Conservation (phyloP, 2,888 invertebrate genomes). For the Drosophila rellima region DNA sequence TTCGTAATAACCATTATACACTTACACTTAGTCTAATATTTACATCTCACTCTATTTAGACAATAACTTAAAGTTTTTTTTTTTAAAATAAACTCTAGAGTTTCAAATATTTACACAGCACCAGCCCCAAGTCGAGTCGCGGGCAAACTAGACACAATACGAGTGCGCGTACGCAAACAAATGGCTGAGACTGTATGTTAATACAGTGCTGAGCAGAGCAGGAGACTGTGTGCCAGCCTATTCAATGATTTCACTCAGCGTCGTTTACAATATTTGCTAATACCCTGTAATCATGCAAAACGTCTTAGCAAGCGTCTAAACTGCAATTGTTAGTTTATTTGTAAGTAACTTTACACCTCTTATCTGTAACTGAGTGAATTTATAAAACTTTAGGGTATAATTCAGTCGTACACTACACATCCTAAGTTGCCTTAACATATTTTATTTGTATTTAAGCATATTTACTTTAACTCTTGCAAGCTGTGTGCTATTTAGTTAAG, state of each 20-base stretch:
- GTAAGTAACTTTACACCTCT: neutral
- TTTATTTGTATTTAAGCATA: conserved; percentile 55
- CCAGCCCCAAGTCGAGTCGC: conserved; percentile 40
- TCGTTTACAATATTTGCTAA: conserved; percentile 51
- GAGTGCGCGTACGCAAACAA: conserved; percentile 50
- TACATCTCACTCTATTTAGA: conserved; percentile 72
- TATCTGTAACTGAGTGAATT: neutral
- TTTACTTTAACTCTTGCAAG: conserved; percentile 42
- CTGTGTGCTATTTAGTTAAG: conserved; percentile 63
- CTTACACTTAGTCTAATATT: conserved; percentile 59
- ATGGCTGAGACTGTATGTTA: conserved; percentile 46
- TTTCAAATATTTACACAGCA: conserved; percentile 64
- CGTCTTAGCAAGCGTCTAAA: neutral
- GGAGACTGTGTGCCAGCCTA: conserved; percentile 11
- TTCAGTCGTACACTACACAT: neutral
- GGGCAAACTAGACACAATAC: conserved; percentile 51
- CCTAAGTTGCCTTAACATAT: conserved; percentile 45
- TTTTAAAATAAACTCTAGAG: conserved; percentile 41
- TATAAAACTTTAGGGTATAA: conserved; percentile 13
- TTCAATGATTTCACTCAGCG: conserved; percentile 45
- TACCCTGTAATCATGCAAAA: conserved; percentile 20
- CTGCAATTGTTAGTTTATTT: neutral
- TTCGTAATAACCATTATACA: conserved; percentile 51
- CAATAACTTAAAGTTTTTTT: conserved; percentile 70
- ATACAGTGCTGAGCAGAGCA: conserved; percentile 2